Base-by-base conservation (phyloP, 2,888 invertebrate genomes). In the Pseudococcus jackbeardsleyi region DNA sequence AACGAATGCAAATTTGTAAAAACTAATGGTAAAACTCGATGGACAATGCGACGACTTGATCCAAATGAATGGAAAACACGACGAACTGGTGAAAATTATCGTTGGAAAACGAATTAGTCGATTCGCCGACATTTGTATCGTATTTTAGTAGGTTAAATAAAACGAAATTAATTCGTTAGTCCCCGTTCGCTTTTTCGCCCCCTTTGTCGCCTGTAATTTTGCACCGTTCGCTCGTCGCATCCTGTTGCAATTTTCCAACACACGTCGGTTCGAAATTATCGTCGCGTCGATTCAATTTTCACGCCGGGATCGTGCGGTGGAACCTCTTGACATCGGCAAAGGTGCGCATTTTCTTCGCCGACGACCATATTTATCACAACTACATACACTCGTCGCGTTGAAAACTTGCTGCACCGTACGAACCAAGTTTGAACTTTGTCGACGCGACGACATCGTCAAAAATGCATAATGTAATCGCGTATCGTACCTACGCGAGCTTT, bases 401-500 rank as follows among this genome's bases (percentile, higher is more conserved):
- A 50, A 15, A 50, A 50, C 9, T 12, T 50, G 48, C 48, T 15
- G 48, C 48, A 50, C 12, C 4, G 48, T 15, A 50, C 48, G 48
- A 50, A 50, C 48, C 4, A 42, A 42, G 54, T 64, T 64, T 64
- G 64, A 64, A 50, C 48, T 50, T 64, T 64, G 64, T 64, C 64
- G 64, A 64, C 64, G 64, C 64, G 64, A 19, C 19, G 19, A 22
- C 9, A 7, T 64, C 64, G 64, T 64, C 9, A 64, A 64, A 64
- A 64, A 64, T 64, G 64, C 64, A 64, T 64, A 64, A 64, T 64
- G 19, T n/a, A n/a, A 64, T 64, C 64, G 64, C 19, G 64, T 64
- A 64, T 22, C 15, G 48, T 50, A 50, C 15, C 48, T 50, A 15
- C 15, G 15, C 15, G 15, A 50, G 48, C 48, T 64, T 64, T 64